A percentile compares a stretch with the other conserved stretches of the same genome.
These are phyloP conservation scores for Lepeophtheirus nordmannii DNA, from an alignment of 2,888 invertebrate species.

Conservation along the genomic window DNA sequence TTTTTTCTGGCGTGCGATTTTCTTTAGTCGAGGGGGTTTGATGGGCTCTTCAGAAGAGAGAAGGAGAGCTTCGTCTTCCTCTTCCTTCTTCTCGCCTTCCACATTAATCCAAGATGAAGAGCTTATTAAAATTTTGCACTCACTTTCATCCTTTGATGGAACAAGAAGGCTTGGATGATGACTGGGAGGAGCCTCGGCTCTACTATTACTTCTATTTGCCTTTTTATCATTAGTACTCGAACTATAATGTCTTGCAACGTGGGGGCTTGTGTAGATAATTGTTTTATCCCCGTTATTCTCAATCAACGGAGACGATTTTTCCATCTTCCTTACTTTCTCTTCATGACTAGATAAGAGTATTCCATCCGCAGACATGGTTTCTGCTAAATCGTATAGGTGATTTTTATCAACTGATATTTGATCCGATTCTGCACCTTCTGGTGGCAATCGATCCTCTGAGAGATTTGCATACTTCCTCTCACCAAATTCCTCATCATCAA, in stretches of 20 bases:
- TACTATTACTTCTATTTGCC: not conserved
- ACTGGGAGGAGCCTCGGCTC: not conserved
- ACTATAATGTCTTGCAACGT: not conserved
- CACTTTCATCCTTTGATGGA: not conserved
- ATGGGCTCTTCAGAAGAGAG: conserved; percentile 10
- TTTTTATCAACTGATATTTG: not conserved
- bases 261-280: conserved; percentile 4
- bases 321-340: not conserved
- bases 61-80: not conserved
- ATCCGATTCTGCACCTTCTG: conserved; percentile 2
- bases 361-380: conserved; percentile 1
- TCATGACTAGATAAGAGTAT: not conserved
- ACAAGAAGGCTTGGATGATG: not conserved
- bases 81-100: not conserved
- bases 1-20: conserved; percentile 19
- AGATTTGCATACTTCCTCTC: not conserved
- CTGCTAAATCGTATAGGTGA: not conserved
- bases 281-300: conserved; percentile 18
- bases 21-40: conserved; percentile 24
- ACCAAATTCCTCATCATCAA: not conserved
- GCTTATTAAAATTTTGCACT: conserved; percentile 9
- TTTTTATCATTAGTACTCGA: not conserved
- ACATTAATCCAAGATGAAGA: conserved; percentile 23
- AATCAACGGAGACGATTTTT: not conserved
- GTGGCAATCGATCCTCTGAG: not conserved